These are phyloP conservation scores for Molossus alvarezi DNA, from an alignment of 2,797 vertebrate genomes.

Conservation along the genomic window DNA sequence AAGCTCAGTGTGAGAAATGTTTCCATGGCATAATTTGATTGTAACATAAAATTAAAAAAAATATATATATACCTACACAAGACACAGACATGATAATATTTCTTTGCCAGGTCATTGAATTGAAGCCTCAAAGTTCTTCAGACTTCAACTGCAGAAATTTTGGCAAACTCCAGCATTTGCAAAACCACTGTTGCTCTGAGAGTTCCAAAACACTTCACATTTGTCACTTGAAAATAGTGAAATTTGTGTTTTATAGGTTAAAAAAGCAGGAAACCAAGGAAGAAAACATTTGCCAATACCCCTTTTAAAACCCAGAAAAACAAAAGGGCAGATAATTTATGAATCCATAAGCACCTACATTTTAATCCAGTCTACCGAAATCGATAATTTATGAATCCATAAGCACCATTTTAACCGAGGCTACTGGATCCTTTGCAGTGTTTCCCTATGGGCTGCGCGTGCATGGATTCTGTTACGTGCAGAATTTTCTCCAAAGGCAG, in stretches of 20 bases:
- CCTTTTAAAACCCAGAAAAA: slow-evolving; percentile 38
- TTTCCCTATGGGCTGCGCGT: background rate
- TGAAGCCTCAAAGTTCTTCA: slow-evolving; percentile 44
- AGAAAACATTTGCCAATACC: background rate
- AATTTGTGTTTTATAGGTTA: slow-evolving; percentile 37
- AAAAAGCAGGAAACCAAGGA: background rate
- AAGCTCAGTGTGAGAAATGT: background rate
- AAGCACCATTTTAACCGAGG: background rate
- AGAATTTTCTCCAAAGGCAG: background rate
- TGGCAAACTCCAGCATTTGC: background rate
- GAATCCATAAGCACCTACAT: background rate
- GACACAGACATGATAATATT: slow-evolving; percentile 6
- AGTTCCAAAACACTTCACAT: slow-evolving; percentile 27
- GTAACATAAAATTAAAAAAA: background rate
- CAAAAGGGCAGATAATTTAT: background rate
- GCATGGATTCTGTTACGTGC: background rate
- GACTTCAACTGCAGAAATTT: slow-evolving; percentile 15
- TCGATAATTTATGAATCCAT: background rate
- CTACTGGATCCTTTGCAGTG: background rate
- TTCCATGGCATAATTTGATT: slow-evolving; percentile 32
- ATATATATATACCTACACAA: background rate
- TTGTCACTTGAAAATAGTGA: slow-evolving; percentile 33
- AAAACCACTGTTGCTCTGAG: background rate
- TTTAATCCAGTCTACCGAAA: background rate
- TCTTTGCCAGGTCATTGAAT: slow-evolving; percentile 56